phyloP scores from a whole-genome alignment of 2,113 vertebrate species.

The Albula glossodonta region DNA sequence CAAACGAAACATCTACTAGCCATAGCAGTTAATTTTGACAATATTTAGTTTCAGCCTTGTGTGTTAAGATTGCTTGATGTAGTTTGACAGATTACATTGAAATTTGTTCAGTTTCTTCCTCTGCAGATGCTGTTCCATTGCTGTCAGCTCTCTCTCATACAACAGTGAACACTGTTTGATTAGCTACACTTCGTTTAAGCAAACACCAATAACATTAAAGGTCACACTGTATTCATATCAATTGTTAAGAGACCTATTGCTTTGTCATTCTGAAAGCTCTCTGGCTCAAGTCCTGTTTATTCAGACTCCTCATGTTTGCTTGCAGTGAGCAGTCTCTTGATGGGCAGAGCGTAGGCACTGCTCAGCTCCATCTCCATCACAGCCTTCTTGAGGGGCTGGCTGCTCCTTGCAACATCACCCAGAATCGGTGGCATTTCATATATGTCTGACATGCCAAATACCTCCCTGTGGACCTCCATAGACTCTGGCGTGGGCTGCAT shows the following conservation, averaged over 20 bases:
- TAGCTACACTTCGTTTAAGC: not conserved
- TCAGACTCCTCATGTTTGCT: not conserved
- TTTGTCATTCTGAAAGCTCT: not conserved
- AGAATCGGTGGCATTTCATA: not conserved
- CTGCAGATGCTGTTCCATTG: too few relatives aligned
- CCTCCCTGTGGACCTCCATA: conserved; percentile 67
- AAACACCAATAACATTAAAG: not conserved
- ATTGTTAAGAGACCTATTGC: not conserved
- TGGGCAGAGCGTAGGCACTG: conserved; percentile 38
- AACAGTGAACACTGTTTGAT: too few relatives aligned
- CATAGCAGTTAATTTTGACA: not conserved
- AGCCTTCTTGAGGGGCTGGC: conserved; percentile 50
- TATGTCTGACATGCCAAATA: conserved; percentile 36
- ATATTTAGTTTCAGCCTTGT: not conserved
- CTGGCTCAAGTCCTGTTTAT: not conserved
- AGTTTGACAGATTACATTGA: too few relatives aligned
- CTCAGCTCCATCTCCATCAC: conserved; percentile 45
- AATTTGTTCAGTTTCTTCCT: too few relatives aligned
- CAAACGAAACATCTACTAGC: not conserved
- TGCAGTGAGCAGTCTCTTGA: conserved; percentile 25
- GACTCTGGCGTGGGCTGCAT: conserved; percentile 68
- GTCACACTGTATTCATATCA: not conserved
- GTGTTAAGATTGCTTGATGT: too few relatives aligned
- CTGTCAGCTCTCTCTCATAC: too few relatives aligned
- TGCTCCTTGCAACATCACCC: not conserved